Percentiles rank a stretch among this genome's conserved stretches.
These are phyloP conservation scores for Druon quercuslanigerum DNA, from an alignment of 1,140 invertebrate species.

Conservation along the genomic window DNA sequence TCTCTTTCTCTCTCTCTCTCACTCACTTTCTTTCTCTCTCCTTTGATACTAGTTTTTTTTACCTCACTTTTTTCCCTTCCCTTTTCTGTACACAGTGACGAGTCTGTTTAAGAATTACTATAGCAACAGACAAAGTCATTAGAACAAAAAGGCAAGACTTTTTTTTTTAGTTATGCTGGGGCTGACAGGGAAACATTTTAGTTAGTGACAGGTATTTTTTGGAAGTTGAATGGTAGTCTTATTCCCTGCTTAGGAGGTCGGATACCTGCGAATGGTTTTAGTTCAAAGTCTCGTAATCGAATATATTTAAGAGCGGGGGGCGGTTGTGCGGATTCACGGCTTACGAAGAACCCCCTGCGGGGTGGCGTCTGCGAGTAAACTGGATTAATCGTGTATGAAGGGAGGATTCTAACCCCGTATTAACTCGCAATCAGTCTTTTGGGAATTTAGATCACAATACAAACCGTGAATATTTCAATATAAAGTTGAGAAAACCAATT, in stretches of 20 bases:
- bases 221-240: too few relatives aligned
- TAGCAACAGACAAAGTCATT: neutral
- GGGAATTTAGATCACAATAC: constrained; percentile 59
- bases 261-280: constrained; percentile 12
- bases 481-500: constrained; percentile 44
- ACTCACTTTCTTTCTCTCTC: constrained; percentile 40
- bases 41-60: constrained; percentile 39
- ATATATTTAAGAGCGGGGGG: constrained; percentile 68
- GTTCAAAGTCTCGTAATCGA: constrained; percentile 65
- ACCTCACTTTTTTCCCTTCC: constrained; percentile 33
- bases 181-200: neutral
- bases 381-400: constrained; percentile 76
- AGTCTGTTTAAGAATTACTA: constrained; percentile 8
- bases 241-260: neutral
- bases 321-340: constrained; percentile 74
- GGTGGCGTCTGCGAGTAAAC: constrained; percentile 70
- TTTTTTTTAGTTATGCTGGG: constrained; percentile 33
- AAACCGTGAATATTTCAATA: constrained; percentile 35
- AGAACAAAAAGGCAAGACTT: constrained; percentile 22
- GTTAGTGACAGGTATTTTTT: too few relatives aligned
- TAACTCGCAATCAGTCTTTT: constrained; percentile 66
- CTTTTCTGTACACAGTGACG: constrained; percentile 38
- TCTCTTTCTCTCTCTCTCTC: constrained; percentile 52
- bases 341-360: constrained; percentile 64
- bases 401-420: constrained; percentile 62